These are phyloP conservation scores for Dryas iulia DNA, from an alignment of 1,140 invertebrate species.

Conservation along the genomic window DNA sequence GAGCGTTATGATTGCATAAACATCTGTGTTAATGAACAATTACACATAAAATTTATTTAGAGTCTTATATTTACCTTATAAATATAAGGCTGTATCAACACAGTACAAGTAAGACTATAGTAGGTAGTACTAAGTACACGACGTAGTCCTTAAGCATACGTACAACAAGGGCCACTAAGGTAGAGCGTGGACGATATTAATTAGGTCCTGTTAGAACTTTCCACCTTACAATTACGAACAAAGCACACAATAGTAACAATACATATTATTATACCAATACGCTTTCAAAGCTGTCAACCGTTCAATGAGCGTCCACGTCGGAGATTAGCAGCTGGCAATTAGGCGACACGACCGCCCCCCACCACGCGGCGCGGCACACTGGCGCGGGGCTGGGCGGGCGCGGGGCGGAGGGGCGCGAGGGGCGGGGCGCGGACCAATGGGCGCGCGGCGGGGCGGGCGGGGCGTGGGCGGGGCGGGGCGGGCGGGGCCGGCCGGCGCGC, in stretches of 20 bases:
- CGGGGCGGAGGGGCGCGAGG: conserved; percentile 29
- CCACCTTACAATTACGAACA: conserved; percentile 14
- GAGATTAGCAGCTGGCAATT: conserved; percentile 33
- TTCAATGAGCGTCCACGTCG: conserved; percentile 33
- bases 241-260: conserved; percentile 18
- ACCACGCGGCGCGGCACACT: conserved; percentile 41
- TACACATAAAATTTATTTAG: too few species aligned
- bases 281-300: conserved; percentile 19
- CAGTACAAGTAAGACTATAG: neutral
- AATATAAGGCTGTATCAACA: neutral
- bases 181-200: neutral
- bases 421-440: conserved; percentile 21
- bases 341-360: conserved; percentile 37
- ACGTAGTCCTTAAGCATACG: neutral
- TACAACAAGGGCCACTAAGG: neutral
- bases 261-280: conserved; percentile 19
- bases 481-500: conserved; percentile 44
- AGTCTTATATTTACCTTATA: too few species aligned
- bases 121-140: neutral
- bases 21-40: too few species aligned
- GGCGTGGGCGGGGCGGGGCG: neutral
- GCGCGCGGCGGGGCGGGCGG: conserved; percentile 26
- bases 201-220: conserved; percentile 4
- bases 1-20: too few species aligned
- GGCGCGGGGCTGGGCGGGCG: conserved; percentile 40